Evolutionary conservation across 2,113 vertebrate genomes (phyloP).

Genomic region (Amphiprion percula): DNA sequence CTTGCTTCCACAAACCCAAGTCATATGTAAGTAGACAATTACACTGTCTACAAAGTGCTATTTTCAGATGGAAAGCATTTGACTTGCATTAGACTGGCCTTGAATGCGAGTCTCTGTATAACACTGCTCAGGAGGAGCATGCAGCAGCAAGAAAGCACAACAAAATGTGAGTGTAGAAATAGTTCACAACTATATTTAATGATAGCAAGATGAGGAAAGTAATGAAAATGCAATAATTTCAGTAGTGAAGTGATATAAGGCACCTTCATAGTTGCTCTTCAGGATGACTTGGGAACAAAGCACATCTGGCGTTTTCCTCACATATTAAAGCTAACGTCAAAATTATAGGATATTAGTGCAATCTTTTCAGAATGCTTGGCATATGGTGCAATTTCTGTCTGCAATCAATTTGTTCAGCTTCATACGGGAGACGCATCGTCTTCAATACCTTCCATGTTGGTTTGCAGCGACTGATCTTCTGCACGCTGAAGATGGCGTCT

Average conservation of each 20-base stretch:
- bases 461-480: slow-evolving; percentile 27
- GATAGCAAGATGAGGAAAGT: background rate
- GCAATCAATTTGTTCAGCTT: slow-evolving; percentile 66
- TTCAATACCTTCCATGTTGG: slow-evolving; percentile 35
- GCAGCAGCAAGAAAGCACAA: background rate
- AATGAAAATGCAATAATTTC: slow-evolving; percentile 8
- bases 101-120: slow-evolving; percentile 54
- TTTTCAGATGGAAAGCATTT: slow-evolving; percentile 60
- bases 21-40: slow-evolving; percentile 50
- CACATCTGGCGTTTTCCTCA: slow-evolving; percentile 57
- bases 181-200: slow-evolving; percentile 21
- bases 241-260: slow-evolving; percentile 1
- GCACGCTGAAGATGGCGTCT: slow-evolving; percentile 24
- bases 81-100: slow-evolving; percentile 53
- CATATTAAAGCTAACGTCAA: slow-evolving; percentile 50
- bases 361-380: slow-evolving; percentile 66
- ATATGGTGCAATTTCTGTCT: slow-evolving; percentile 51
- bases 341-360: slow-evolving; percentile 65
- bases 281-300: slow-evolving; percentile 44
- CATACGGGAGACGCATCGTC: slow-evolving; percentile 40
- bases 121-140: slow-evolving; percentile 18
- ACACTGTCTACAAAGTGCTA: slow-evolving; percentile 51
- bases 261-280: slow-evolving; percentile 19
- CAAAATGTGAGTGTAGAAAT: slow-evolving; percentile 13
- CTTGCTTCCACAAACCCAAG: slow-evolving; percentile 31